phyloP scores from a whole-genome alignment of 2,113 vertebrate species.

The Dromaius novaehollandiae region DNA sequence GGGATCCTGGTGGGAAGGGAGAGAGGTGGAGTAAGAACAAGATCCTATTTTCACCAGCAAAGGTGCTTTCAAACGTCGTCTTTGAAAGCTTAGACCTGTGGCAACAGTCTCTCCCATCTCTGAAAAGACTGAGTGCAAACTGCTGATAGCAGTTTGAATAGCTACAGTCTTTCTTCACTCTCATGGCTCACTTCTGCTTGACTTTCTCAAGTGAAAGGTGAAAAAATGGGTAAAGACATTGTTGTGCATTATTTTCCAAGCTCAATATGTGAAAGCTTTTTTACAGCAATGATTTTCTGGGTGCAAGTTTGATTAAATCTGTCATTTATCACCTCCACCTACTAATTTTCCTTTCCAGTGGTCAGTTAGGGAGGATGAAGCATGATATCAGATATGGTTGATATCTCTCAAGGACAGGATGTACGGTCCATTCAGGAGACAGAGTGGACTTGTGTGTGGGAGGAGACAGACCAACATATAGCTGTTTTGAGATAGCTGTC shows the following conservation, averaged over 20 bases:
- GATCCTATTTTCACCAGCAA: background rate
- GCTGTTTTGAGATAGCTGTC: background rate
- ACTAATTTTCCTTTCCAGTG: background rate
- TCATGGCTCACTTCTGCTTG: background rate
- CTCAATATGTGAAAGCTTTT: background rate
- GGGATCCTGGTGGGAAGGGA: slow-evolving; percentile 77
- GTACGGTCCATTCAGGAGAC: background rate
- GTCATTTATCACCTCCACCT: background rate
- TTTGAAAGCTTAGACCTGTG: background rate
- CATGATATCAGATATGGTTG: background rate
- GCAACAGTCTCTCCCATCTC: background rate
- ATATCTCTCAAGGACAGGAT: background rate
- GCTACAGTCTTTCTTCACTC: background rate
- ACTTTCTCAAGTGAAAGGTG: background rate
- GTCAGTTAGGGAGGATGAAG: background rate
- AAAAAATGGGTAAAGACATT: background rate
- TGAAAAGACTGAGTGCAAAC: background rate
- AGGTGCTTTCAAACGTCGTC: background rate
- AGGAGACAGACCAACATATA: background rate
- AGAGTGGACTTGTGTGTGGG: background rate
- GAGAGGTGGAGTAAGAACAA: background rate
- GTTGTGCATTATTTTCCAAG: background rate
- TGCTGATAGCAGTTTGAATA: background rate
- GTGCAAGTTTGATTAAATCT: background rate
- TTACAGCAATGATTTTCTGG: background rate